Conservation (phyloP, 2,797 vertebrate species). For the Steatocranus sp. region DNA sequence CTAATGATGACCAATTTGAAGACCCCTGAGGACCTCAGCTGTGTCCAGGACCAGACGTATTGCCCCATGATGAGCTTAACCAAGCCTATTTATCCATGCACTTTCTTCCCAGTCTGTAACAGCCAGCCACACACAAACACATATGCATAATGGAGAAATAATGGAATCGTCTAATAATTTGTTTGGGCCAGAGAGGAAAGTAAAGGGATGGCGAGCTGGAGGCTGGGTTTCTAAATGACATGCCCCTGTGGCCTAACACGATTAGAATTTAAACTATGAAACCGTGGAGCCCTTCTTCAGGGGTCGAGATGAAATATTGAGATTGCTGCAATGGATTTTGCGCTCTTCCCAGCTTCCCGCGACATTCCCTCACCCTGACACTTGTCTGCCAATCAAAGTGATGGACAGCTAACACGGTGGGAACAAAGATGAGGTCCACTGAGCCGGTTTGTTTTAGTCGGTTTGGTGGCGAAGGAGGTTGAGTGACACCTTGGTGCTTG, state of each 20-base stretch:
- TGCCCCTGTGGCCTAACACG: conserved; percentile 77
- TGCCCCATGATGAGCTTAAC: conserved; percentile 76
- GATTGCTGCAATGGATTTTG: conserved; percentile 62
- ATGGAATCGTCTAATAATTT: conserved; percentile 81
- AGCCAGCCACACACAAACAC: conserved; percentile 66
- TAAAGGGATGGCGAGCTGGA: conserved; percentile 46
- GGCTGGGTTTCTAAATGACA: conserved; percentile 68
- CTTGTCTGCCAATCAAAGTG: conserved; percentile 80
- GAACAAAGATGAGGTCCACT: conserved; percentile 49
- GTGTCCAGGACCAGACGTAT: conserved; percentile 68
- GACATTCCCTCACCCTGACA: conserved; percentile 74
- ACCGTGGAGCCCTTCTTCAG: conserved; percentile 47
- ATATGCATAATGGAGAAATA: conserved; percentile 82
- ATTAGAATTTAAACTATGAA: conserved; percentile 79
- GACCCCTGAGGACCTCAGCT: conserved; percentile 74
- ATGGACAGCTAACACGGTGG: conserved; percentile 70
- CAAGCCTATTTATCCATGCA: conserved; percentile 67
- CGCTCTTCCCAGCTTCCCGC: conserved; percentile 48
- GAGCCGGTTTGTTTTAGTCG: conserved; percentile 57
- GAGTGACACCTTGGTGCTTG: conserved; percentile 41
- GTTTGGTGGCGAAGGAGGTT: conserved; percentile 39
- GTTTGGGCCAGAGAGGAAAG: conserved; percentile 63
- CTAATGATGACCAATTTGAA: conserved; percentile 76
- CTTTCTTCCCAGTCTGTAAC: conserved; percentile 39
- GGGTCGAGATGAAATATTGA: conserved; percentile 75